Percentiles rank a stretch among this genome's conserved stretches.
Evolutionary conservation across 1,140 invertebrate species (phyloP).

Genomic region (Dendrolimus kikuchii): DNA sequence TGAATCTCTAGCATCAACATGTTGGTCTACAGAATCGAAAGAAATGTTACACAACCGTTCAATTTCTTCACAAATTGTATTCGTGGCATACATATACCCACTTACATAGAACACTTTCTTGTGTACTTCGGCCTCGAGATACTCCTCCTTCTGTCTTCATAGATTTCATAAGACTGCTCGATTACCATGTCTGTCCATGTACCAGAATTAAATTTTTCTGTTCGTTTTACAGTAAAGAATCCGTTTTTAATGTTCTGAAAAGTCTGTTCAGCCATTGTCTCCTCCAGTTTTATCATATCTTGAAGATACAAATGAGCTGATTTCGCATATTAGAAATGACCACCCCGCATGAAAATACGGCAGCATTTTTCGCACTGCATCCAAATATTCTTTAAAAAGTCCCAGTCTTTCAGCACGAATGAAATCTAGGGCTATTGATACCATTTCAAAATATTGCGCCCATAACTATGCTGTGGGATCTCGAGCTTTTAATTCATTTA

Average conservation of each 20-base stretch:
- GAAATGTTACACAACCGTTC: constrained; percentile 32
- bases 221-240: constrained; percentile 40
- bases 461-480: constrained; percentile 53
- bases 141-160: constrained; percentile 46
- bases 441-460: constrained; percentile 60
- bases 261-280: constrained; percentile 29
- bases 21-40: constrained; percentile 34
- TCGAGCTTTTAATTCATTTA: constrained; percentile 30
- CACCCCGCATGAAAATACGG: constrained; percentile 59
- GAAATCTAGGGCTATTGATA: constrained; percentile 44
- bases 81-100: constrained; percentile 27
- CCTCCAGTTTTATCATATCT: constrained; percentile 39
- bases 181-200: constrained; percentile 52
- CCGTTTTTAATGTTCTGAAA: constrained; percentile 43
- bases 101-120: constrained; percentile 42
- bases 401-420: constrained; percentile 43
- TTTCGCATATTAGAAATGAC: constrained; percentile 66
- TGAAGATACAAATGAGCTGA: constrained; percentile 58
- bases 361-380: constrained; percentile 49
- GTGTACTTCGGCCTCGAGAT: constrained; percentile 34
- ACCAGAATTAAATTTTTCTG: constrained; percentile 53
- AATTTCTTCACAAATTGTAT: constrained; percentile 32
- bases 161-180: constrained; percentile 47
- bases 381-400: constrained; percentile 42
- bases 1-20: constrained; percentile 39